phyloP scores from a whole-genome alignment of 2,113 vertebrate species.

The Choloepus hoffmanni region DNA sequence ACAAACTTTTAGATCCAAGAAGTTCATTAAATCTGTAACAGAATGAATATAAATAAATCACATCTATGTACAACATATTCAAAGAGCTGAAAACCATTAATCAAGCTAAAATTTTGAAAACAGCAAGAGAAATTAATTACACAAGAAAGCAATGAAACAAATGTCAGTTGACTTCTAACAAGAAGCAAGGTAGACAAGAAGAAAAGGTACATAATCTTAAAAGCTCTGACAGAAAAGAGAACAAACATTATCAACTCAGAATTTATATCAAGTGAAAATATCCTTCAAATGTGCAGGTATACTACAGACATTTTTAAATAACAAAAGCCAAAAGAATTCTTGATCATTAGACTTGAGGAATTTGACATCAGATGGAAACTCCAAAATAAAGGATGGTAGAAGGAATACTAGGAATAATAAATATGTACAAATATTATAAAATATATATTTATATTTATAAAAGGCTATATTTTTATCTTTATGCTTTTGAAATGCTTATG shows the following conservation, averaged over 20 bases:
- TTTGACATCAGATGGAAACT: background rate
- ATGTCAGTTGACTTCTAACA: background rate
- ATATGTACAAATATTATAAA: background rate
- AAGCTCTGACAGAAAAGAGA: background rate
- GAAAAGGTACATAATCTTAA: background rate
- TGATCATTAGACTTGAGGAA: background rate
- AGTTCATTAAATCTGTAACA: background rate
- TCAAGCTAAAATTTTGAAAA: conserved; percentile 8
- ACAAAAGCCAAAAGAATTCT: background rate
- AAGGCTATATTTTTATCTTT: background rate
- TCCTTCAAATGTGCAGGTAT: background rate
- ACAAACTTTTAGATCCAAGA: background rate
- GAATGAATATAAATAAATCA: background rate
- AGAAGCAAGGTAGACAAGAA: background rate
- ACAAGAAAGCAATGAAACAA: background rate
- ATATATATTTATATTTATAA: too few relatives aligned
- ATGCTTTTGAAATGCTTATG: background rate
- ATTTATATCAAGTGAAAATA: background rate
- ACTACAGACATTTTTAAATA: background rate
- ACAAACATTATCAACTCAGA: background rate
- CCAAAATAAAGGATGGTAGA: background rate
- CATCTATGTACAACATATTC: background rate
- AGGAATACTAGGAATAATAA: background rate
- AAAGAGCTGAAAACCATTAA: background rate
- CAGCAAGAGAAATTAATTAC: background rate